Conservation (phyloP, 2,797 vertebrate species). For the Pipistrellus pygmaeus region DNA sequence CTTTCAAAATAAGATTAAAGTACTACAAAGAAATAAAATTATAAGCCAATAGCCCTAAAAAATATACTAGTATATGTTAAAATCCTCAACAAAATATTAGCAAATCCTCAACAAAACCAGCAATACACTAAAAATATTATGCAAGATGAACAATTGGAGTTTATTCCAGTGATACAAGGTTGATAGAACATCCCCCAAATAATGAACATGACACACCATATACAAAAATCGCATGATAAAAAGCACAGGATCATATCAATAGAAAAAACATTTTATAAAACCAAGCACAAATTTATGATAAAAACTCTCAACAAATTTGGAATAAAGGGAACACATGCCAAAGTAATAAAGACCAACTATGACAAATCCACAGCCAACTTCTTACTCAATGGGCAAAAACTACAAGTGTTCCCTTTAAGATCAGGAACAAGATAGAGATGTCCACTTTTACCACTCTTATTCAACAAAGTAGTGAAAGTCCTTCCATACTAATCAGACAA, state of each 20-base stretch:
- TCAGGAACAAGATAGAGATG: not conserved
- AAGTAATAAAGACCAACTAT: not conserved
- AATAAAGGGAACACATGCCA: not conserved
- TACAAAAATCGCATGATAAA: not conserved
- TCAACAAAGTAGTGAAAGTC: not conserved
- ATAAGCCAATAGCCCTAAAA: not conserved
- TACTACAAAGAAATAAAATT: not conserved
- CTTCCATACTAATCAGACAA: not conserved
- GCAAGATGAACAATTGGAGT: not conserved
- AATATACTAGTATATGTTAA: not conserved
- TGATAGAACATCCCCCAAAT: not conserved
- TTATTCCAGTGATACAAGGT: not conserved
- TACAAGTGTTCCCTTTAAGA: not conserved
- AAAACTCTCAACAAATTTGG: not conserved
- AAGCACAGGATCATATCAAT: not conserved
- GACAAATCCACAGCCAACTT: not conserved
- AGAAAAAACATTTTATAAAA: not conserved
- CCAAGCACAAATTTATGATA: not conserved
- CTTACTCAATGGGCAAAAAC: not conserved
- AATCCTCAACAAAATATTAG: not conserved
- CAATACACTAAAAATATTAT: not conserved
- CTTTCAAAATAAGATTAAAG: not conserved
- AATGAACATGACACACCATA: not conserved
- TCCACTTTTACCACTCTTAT: too few species aligned
- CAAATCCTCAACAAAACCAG: not conserved